A percentile compares a stretch with the other conserved stretches of the same genome.
Conservation (phyloP, 2,888 invertebrate genomes). For the Drosophila mimetica region DNA sequence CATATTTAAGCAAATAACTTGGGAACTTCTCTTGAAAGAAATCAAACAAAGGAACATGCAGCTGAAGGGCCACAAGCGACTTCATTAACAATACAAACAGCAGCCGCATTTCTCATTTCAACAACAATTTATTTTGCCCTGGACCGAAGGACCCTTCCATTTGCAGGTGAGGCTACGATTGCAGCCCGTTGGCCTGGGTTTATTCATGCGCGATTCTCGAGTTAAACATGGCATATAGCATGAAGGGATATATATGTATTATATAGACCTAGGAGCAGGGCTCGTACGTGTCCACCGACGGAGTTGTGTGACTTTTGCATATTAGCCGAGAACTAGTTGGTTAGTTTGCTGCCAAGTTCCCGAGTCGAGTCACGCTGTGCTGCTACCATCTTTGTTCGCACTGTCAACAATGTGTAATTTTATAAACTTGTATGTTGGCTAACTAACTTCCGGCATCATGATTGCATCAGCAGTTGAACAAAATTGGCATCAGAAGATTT, state of each 20-base stretch:
- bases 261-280: constrained; percentile 15
- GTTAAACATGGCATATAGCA: constrained; percentile 19
- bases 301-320: constrained; percentile 39
- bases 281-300: constrained; percentile 23
- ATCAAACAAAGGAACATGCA: constrained; percentile 21
- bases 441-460: constrained; percentile 42
- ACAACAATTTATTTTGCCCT: constrained; percentile 21
- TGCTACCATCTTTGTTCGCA: constrained; percentile 23
- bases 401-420: constrained; percentile 45
- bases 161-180: constrained; percentile 9
- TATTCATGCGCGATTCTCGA: constrained; percentile 34
- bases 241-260: not conserved
- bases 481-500: constrained; percentile 1
- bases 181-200: constrained; percentile 7
- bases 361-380: constrained; percentile 44
- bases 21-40: constrained; percentile 6
- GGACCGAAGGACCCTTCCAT: constrained; percentile 7
- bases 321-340: constrained; percentile 20
- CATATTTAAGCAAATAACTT: constrained; percentile 18
- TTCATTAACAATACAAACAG: constrained; percentile 42
- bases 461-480: constrained; percentile 22
- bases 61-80: constrained; percentile 20
- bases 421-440: constrained; percentile 37
- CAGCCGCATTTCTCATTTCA: constrained; percentile 29
- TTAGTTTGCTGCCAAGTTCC: constrained; percentile 17